Evolutionary conservation across 2,888 invertebrate genomes (phyloP).

Genomic region (Polymixis flavicincta): DNA sequence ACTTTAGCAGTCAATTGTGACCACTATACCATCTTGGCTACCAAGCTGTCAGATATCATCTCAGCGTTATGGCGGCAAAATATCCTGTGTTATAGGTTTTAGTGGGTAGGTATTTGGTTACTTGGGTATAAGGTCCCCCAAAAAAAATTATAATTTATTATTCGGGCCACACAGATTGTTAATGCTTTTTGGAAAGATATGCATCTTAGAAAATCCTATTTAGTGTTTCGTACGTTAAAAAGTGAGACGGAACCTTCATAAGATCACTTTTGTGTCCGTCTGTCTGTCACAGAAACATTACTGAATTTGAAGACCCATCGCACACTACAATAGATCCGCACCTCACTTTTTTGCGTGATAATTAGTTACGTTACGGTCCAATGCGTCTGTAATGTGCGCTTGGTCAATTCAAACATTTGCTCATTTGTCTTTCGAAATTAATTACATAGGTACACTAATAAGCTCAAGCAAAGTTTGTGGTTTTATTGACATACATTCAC

Average conservation of each 20-base stretch:
- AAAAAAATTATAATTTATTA: no score
- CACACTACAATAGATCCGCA: not conserved
- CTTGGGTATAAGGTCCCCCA: no score
- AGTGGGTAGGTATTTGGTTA: not conserved
- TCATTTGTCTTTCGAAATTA: conserved; percentile 10
- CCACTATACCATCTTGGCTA: not conserved
- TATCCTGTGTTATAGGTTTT: not conserved
- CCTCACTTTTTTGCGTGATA: not conserved
- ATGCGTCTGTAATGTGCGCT: not conserved
- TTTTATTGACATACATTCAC: conserved; percentile 3
- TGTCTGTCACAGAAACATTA: no score
- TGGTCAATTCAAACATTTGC: not conserved
- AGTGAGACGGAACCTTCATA: not conserved
- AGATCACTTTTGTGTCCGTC: not conserved
- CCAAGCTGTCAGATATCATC: not conserved
- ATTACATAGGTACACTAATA: conserved; percentile 1
- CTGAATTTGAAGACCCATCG: not conserved
- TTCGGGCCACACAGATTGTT: no score
- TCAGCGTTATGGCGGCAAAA: not conserved
- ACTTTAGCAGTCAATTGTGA: not conserved
- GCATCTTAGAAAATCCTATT: no score
- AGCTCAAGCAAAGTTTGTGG: not conserved
- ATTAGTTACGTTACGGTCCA: not conserved
- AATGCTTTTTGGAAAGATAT: no score
- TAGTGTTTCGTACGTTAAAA: not conserved